A percentile compares a stretch with the other conserved stretches of the same genome.
phyloP scores from a whole-genome alignment of 2,797 vertebrate genomes.

The Sebastes miniatus region DNA sequence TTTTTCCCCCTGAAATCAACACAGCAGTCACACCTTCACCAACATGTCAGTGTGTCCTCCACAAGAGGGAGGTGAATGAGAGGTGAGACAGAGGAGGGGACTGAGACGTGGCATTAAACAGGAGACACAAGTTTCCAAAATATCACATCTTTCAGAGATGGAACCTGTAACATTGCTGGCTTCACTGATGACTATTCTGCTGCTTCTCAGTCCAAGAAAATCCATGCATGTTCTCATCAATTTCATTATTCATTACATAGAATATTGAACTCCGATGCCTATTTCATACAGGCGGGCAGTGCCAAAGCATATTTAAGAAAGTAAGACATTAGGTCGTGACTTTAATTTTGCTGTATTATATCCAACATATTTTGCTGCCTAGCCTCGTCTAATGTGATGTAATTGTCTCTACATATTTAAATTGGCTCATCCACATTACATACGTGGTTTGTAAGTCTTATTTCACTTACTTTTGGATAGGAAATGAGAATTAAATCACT shows the following conservation, averaged over 20 bases:
- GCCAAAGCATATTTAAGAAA: background rate
- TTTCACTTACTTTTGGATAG: background rate
- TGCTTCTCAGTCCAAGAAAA: background rate
- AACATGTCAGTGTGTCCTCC: slow-evolving; percentile 6
- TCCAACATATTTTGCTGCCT: background rate
- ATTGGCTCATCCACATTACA: background rate
- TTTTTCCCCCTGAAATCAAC: background rate
- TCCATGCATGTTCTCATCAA: background rate
- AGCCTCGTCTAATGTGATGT: fast-evolving
- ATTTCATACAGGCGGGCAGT: background rate
- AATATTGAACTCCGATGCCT: background rate
- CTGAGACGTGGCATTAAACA: background rate
- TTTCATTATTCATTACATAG: background rate
- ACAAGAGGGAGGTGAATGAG: slow-evolving; percentile 23
- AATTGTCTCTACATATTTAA: background rate
- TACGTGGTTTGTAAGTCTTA: background rate
- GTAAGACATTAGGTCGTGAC: background rate
- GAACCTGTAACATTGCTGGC: background rate
- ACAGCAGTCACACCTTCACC: slow-evolving; percentile 2
- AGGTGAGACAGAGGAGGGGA: slow-evolving; percentile 28
- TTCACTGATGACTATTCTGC: background rate
- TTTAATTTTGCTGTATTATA: background rate
- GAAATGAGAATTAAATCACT: background rate
- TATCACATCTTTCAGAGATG: background rate
- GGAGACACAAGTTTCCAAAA: background rate